These are phyloP conservation scores for Octomys mimax DNA, from an alignment of 2,797 vertebrate species.

Conservation along the genomic window DNA sequence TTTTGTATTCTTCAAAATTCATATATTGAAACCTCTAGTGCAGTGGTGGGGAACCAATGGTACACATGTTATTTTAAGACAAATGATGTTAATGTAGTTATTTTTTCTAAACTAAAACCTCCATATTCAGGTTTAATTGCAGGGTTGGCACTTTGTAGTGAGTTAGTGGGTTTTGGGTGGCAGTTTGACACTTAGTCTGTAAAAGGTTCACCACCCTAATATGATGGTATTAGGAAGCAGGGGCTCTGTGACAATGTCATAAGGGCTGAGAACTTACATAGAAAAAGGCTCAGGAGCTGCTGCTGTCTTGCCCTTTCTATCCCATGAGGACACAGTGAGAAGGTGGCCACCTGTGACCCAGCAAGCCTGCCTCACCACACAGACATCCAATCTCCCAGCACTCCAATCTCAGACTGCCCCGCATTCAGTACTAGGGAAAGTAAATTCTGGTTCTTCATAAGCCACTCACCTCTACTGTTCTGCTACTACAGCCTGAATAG, in stretches of 20 bases:
- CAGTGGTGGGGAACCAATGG: background rate
- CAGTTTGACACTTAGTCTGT: background rate
- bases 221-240: background rate
- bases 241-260: background rate
- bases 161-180: background rate
- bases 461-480: background rate
- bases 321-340: background rate
- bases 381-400: background rate
- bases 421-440: background rate
- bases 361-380: background rate
- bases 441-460: background rate
- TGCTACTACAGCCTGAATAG: background rate
- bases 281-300: background rate
- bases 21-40: background rate
- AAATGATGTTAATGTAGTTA: background rate
- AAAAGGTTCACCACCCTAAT: background rate
- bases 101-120: background rate
- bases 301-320: background rate
- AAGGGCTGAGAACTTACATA: too few relatives aligned
- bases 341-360: background rate
- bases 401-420: background rate
- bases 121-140: background rate
- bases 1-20: background rate
- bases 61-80: background rate
- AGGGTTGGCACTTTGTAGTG: background rate